phyloP scores from a whole-genome alignment of 1,140 invertebrate genomes.

The Drosophila quadrilineata region DNA sequence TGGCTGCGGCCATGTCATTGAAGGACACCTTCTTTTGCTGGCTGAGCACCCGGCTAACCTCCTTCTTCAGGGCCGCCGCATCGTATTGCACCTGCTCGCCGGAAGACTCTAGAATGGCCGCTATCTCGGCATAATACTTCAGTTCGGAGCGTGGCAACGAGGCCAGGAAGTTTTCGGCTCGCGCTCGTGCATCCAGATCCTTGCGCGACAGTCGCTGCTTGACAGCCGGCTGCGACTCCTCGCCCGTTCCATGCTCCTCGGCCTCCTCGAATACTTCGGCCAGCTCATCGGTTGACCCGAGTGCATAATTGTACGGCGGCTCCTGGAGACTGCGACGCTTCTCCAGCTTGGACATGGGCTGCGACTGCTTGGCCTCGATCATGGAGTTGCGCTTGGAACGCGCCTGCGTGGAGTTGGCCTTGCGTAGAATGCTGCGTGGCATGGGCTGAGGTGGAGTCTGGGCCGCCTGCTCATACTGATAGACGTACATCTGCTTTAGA shows the following conservation, averaged over 20 bases:
- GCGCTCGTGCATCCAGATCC: constrained; percentile 76
- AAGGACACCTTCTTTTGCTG: constrained; percentile 85
- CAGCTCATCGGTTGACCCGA: constrained; percentile 82
- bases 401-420: constrained; percentile 66
- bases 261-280: constrained; percentile 86
- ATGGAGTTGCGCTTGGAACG: constrained; percentile 89
- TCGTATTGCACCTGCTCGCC: constrained; percentile 84
- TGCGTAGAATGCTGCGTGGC: constrained; percentile 79
- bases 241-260: constrained; percentile 80
- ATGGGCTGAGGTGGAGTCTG: constrained; percentile 83
- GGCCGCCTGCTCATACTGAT: constrained; percentile 87
- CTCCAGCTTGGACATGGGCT: constrained; percentile 83
- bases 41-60: constrained; percentile 86
- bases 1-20: constrained; percentile 76
- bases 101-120: constrained; percentile 87
- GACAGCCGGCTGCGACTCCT: constrained; percentile 79
- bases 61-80: constrained; percentile 86
- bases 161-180: constrained; percentile 75
- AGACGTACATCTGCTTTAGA: constrained; percentile 85
- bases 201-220: constrained; percentile 82
- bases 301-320: constrained; percentile 86
- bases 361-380: constrained; percentile 87
- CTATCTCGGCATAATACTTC: constrained; percentile 82
- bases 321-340: constrained; percentile 88
- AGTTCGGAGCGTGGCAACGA: constrained; percentile 77